A percentile compares a stretch with the other conserved stretches of the same genome.
phyloP scores from a whole-genome alignment of 2,113 vertebrate species.

The Athene cunicularia region DNA sequence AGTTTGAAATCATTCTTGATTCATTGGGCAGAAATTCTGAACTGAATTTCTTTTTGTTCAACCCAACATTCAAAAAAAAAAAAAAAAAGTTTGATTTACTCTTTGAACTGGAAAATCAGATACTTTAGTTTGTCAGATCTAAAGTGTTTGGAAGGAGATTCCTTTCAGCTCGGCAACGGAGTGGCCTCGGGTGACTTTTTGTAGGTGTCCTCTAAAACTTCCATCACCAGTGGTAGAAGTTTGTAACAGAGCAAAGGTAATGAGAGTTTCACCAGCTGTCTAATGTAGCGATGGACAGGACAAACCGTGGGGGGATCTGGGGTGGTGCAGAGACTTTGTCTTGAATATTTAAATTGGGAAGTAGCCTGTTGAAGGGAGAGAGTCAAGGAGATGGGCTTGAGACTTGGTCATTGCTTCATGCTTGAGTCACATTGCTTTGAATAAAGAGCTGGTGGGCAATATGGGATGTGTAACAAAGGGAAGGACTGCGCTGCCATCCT shows the following conservation, averaged over 20 bases:
- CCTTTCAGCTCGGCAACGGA: not conserved
- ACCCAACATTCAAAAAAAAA: not conserved
- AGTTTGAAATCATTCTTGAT: not conserved
- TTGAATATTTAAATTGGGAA: not conserved
- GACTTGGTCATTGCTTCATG: not conserved
- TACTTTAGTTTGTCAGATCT: not conserved
- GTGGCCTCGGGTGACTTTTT: not conserved
- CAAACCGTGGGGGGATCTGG: not conserved
- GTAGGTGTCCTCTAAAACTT: not conserved
- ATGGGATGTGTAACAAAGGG: not conserved
- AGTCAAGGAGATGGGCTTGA: not conserved
- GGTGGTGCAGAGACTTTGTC: not conserved
- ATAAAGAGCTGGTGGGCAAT: not conserved
- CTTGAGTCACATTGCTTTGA: rapidly evolving
- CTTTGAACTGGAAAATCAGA: not conserved
- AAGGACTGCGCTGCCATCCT: rapidly evolving
- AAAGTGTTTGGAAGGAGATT: not conserved
- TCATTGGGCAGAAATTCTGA: not conserved
- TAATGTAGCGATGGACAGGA: not conserved
- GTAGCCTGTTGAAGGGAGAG: not conserved
- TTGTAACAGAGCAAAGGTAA: not conserved
- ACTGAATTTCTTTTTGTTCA: not conserved
- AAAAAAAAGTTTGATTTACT: not conserved
- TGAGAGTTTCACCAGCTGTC: not conserved
- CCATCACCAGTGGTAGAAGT: not conserved